Evolutionary conservation across 1,140 invertebrate species (phyloP).

Genomic region (Drosophila triauraria): DNA sequence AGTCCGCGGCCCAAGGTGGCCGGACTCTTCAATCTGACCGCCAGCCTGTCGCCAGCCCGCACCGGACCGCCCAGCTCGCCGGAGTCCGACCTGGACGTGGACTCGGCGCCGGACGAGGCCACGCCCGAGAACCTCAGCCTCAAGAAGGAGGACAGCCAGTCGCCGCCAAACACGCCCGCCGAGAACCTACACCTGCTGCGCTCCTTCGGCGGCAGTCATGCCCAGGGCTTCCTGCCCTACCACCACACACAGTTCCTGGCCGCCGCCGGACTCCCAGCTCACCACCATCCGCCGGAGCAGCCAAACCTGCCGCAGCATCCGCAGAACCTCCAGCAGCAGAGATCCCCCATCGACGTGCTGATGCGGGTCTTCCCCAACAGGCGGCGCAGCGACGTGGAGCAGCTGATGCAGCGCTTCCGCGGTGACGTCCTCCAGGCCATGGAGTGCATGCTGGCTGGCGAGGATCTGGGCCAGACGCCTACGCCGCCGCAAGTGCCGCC

Average conservation of each 20-base stretch:
- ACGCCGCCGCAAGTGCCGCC: conserved; percentile 76
- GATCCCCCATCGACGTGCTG: conserved; percentile 91
- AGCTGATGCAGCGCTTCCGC: conserved; percentile 90
- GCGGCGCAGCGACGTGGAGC: conserved; percentile 93
- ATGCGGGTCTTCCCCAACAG: conserved; percentile 93
- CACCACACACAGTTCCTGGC: conserved; percentile 86
- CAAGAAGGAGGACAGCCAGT: conserved; percentile 85
- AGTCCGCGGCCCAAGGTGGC: conserved; percentile 85
- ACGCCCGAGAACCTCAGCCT: conserved; percentile 88
- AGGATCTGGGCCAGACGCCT: conserved; percentile 84
- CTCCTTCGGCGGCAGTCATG: conserved; percentile 69
- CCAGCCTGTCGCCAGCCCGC: conserved; percentile 85
- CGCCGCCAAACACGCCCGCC: conserved; percentile 78
- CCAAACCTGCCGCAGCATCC: conserved; percentile 73
- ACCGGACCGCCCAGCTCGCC: conserved; percentile 85
- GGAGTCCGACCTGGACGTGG: conserved; percentile 86
- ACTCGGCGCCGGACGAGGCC: conserved; percentile 86
- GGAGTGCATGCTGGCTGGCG: conserved; percentile 92
- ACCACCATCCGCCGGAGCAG: conserved; percentile 66
- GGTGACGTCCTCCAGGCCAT: conserved; percentile 96
- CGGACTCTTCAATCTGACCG: conserved; percentile 75
- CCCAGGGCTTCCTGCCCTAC: conserved; percentile 85
- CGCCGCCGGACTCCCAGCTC: conserved; percentile 64
- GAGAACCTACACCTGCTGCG: conserved; percentile 79
- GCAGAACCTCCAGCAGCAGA: conserved; percentile 84